Evolutionary conservation across 2,113 vertebrate genomes (phyloP).

Genomic region (Xenopus borealis): DNA sequence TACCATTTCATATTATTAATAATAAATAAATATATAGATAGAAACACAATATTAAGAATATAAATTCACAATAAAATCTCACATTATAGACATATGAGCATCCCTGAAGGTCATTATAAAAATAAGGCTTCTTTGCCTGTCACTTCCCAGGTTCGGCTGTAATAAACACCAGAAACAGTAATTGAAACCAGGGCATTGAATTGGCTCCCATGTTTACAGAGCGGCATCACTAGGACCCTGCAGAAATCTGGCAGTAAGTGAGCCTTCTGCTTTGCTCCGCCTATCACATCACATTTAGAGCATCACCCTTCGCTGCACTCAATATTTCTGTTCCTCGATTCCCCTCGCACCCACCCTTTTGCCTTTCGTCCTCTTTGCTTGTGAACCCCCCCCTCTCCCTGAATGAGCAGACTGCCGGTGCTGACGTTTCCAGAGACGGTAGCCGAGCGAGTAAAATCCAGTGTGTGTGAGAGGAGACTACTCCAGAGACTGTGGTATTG

Average conservation of each 20-base stretch:
- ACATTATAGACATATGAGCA: too few species aligned
- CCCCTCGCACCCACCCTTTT: neutral
- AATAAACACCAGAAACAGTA: too few species aligned
- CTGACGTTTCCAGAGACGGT: constrained; percentile 16
- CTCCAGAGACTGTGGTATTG: neutral
- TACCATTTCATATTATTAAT: too few species aligned
- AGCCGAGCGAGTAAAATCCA: neutral
- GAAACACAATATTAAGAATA: too few species aligned
- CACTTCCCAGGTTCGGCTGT: too few species aligned
- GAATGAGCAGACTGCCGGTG: constrained; percentile 5
- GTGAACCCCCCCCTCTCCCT: neutral
- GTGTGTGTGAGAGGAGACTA: neutral
- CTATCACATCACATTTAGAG: constrained; percentile 23
- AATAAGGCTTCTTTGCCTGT: too few species aligned
- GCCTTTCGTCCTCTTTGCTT: neutral
- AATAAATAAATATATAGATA: too few species aligned
- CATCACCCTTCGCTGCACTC: constrained; percentile 29
- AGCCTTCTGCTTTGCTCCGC: constrained; percentile 21
- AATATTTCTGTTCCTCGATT: constrained; percentile 9
- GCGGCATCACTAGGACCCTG: constrained; percentile 35
- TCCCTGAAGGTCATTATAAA: too few species aligned
- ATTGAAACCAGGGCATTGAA: too few species aligned
- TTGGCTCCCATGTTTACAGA: too few species aligned
- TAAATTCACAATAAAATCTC: too few species aligned
- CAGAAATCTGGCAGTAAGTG: constrained; percentile 24